These are phyloP conservation scores for Cliona cf. orientalis DNA, from an alignment of 37 sponge, comb jelly and placozoan species.

Conservation along the genomic window DNA sequence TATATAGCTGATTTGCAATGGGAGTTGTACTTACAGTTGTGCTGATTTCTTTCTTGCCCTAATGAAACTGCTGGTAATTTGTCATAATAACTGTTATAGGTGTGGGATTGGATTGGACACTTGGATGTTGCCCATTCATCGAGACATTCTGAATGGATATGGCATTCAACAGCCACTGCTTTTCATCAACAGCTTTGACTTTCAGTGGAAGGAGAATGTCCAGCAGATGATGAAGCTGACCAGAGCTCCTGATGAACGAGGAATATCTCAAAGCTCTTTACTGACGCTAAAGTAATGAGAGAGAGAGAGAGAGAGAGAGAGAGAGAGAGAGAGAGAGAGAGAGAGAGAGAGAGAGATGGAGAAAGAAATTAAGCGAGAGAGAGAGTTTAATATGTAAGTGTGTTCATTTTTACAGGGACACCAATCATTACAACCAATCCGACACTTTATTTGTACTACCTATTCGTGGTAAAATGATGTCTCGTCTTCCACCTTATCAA, in stretches of 20 bases:
- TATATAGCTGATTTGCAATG: too few species aligned
- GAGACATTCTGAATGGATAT: slow-evolving; percentile 21
- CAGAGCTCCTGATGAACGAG: slow-evolving; percentile 37
- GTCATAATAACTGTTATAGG: too few species aligned
- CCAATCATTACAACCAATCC: slow-evolving; percentile 43
- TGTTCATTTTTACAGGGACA: slow-evolving; percentile 31
- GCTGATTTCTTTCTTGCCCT: too few species aligned
- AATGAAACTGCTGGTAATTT: too few species aligned
- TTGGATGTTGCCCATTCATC: slow-evolving; percentile 72
- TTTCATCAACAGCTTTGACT: slow-evolving; percentile 74
- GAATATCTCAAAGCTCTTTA: slow-evolving; percentile 19
- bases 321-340: background rate
- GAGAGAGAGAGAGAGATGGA: background rate
- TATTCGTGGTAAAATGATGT: background rate
- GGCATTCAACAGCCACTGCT: slow-evolving; percentile 57
- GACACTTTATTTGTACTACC: slow-evolving; percentile 39
- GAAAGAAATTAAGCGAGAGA: background rate
- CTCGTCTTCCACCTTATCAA: slow-evolving; percentile 3
- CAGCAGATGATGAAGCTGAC: slow-evolving; percentile 47
- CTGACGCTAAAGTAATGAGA: slow-evolving; percentile 44
- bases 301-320: background rate
- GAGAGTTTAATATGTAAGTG: background rate
- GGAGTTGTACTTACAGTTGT: too few species aligned
- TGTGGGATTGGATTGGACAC: slow-evolving; percentile 79
- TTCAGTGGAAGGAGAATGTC: slow-evolving; percentile 67